A percentile compares a stretch with the other conserved stretches of the same genome.
phyloP scores from a whole-genome alignment of 2,797 vertebrate species.

The Argyrosomus regius region DNA sequence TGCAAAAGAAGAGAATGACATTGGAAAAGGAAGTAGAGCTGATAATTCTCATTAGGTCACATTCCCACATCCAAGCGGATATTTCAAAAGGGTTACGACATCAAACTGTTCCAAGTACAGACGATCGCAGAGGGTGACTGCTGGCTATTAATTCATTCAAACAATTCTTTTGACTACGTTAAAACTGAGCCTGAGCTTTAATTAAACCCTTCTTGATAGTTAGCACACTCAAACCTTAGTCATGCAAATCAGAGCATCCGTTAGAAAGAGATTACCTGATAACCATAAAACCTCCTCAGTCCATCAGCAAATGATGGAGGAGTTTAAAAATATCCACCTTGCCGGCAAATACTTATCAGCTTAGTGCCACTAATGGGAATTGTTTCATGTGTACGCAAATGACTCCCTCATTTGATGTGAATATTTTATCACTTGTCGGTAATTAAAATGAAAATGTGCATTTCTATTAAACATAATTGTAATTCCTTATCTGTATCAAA shows the following conservation, averaged over 20 bases:
- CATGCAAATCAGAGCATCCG: conserved; percentile 21
- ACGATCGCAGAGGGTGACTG: neutral
- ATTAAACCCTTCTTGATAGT: conserved; percentile 37
- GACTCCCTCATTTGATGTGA: conserved; percentile 74
- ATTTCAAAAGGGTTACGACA: conserved; percentile 28
- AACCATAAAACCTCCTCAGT: conserved; percentile 57
- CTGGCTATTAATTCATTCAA: conserved; percentile 14
- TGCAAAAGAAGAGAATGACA: conserved; percentile 29
- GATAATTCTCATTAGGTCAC: conserved; percentile 37
- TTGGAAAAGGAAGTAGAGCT: conserved; percentile 24
- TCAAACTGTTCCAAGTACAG: conserved; percentile 15
- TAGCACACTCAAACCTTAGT: conserved; percentile 31
- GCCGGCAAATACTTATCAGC: conserved; percentile 70
- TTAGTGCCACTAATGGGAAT: conserved; percentile 80
- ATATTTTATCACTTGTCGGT: conserved; percentile 70
- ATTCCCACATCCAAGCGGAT: conserved; percentile 40
- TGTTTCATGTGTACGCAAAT: conserved; percentile 74
- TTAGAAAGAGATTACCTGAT: conserved; percentile 53
- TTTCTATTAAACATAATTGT: conserved; percentile 57
- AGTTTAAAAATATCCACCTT: conserved; percentile 75
- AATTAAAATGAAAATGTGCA: conserved; percentile 74
- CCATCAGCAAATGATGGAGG: conserved; percentile 77
- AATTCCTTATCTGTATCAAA: conserved; percentile 48
- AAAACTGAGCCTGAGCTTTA: conserved; percentile 12
- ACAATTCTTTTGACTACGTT: conserved; percentile 9